phyloP scores from a whole-genome alignment of 2,797 vertebrate species.

The Chelonia mydas region DNA sequence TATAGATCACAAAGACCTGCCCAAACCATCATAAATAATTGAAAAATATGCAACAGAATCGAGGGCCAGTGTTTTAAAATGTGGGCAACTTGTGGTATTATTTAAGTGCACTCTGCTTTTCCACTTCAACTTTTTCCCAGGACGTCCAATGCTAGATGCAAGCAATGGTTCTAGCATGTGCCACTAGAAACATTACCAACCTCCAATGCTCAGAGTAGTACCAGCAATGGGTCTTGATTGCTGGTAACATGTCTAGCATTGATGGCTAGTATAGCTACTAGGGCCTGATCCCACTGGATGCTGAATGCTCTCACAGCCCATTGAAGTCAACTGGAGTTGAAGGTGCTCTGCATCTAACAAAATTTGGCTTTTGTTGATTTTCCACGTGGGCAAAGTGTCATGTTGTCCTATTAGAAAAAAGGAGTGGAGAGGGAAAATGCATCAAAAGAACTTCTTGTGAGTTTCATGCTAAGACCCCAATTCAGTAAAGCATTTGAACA shows the following conservation, averaged over 20 bases:
- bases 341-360: not conserved
- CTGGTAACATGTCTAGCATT: not conserved
- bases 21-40: constrained; percentile 67
- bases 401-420: constrained; percentile 4
- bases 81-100: constrained; percentile 30
- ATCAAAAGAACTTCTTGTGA: not conserved
- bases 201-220: not conserved
- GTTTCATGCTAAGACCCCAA: not conserved
- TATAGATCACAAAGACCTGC: constrained; percentile 53
- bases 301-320: not conserved
- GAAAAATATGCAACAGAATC: constrained; percentile 45
- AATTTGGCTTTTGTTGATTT: not conserved
- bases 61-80: constrained; percentile 31
- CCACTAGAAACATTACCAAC: not conserved
- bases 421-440: not conserved
- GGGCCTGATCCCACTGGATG: not conserved
- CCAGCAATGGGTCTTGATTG: not conserved
- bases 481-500: not conserved
- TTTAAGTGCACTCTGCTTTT: not conserved
- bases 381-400: rapidly evolving
- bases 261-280: not conserved
- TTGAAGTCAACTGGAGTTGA: not conserved
- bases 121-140: not conserved
- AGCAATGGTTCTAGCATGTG: not conserved
- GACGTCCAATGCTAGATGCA: not conserved